phyloP scores from a whole-genome alignment of 2,113 vertebrate species.

The Bagarius yarrelli region DNA sequence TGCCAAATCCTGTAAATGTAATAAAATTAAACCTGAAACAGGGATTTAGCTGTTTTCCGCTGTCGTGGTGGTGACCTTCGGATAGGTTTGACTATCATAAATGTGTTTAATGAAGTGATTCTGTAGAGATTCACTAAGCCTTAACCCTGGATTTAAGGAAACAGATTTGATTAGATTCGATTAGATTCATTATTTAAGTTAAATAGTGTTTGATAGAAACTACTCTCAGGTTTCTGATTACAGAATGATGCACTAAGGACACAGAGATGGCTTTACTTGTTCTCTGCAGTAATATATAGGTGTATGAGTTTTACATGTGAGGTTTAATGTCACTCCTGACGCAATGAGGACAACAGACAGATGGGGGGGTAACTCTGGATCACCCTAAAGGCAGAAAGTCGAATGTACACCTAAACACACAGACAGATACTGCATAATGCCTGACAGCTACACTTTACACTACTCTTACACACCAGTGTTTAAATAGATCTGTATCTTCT shows the following conservation, averaged over 20 bases:
- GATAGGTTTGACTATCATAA: neutral
- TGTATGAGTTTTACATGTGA: neutral
- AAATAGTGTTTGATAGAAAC: slow-evolving; percentile 13
- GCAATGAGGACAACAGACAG: slow-evolving; percentile 26
- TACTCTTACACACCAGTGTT: neutral
- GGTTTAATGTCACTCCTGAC: slow-evolving; percentile 4
- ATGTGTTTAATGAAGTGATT: neutral
- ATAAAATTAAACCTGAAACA: neutral
- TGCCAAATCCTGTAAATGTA: no score
- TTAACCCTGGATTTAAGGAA: neutral
- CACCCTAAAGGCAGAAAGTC: slow-evolving; percentile 29
- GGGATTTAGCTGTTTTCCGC: no score
- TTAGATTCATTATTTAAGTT: no score
- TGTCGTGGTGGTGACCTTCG: no score
- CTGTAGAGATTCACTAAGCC: neutral
- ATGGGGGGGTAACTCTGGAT: slow-evolving; percentile 36
- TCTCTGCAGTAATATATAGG: neutral
- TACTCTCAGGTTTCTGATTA: slow-evolving; percentile 8
- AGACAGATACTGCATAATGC: slow-evolving; percentile 11
- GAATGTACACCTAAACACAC: slow-evolving; percentile 12
- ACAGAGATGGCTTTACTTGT: neutral
- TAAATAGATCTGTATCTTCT: neutral
- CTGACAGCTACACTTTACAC: slow-evolving; percentile 12
- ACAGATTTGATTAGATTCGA: neutral
- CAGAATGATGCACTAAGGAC: neutral